A percentile compares a stretch with the other conserved stretches of the same genome.
phyloP scores from a whole-genome alignment of 1,140 invertebrate genomes.

The Orussus abietinus region DNA sequence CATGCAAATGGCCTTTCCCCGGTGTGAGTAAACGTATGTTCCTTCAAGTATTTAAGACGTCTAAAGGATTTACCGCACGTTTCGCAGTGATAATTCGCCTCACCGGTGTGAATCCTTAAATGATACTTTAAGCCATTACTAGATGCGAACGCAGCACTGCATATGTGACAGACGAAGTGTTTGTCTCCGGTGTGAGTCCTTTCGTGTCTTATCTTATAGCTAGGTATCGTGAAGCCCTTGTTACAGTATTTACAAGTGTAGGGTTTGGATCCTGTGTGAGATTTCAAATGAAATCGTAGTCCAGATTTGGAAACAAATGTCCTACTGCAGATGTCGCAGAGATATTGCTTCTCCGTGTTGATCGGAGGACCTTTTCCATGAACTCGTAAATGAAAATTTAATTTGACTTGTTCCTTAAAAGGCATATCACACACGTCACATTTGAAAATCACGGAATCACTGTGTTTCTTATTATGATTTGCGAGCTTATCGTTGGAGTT shows the following conservation, averaged over 20 bases:
- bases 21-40: constrained; percentile 35
- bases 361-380: constrained; percentile 3
- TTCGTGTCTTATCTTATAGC: constrained; percentile 22
- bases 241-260: constrained; percentile 24
- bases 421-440: constrained; percentile 6
- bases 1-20: constrained; percentile 31
- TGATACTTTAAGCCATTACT: constrained; percentile 31
- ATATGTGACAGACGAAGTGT: constrained; percentile 22
- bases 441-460: not conserved
- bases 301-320: constrained; percentile 28
- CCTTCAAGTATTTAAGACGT: constrained; percentile 25
- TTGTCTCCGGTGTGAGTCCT: constrained; percentile 14
- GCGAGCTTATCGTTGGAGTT: constrained; percentile 1
- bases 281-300: constrained; percentile 25
- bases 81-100: constrained; percentile 22
- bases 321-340: constrained; percentile 28
- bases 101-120: constrained; percentile 15
- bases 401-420: constrained; percentile 5
- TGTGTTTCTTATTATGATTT: constrained; percentile 3
- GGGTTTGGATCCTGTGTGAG: constrained; percentile 22
- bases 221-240: constrained; percentile 24
- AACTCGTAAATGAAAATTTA: constrained; percentile 2
- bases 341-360: constrained; percentile 14
- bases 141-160: constrained; percentile 23
- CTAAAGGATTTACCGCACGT: constrained; percentile 24